These are phyloP conservation scores for Pyrgilauda ruficollis DNA, from an alignment of 2,113 vertebrate species.

Conservation along the genomic window DNA sequence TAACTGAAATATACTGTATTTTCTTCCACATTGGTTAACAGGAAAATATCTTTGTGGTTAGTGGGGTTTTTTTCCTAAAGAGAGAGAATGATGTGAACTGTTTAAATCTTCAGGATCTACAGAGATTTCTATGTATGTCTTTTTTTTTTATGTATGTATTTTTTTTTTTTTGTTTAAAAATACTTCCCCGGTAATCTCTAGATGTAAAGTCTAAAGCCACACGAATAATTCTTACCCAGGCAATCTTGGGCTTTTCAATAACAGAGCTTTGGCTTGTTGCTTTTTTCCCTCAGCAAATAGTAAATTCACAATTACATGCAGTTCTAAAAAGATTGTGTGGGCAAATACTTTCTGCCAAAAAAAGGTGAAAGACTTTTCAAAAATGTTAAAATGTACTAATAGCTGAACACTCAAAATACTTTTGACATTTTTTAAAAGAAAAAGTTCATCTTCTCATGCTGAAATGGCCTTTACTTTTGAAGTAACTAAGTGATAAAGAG, in stretches of 20 bases:
- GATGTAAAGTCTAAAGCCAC: background rate
- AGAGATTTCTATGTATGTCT: background rate
- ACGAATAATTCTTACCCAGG: background rate
- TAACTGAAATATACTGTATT: background rate
- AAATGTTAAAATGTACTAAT: background rate
- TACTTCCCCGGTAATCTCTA: background rate
- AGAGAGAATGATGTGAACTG: background rate
- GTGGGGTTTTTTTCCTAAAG: background rate
- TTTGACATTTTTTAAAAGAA: background rate
- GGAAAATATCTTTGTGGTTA: background rate
- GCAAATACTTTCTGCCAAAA: background rate
- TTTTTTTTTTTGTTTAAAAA: background rate
- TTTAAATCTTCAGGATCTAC: background rate
- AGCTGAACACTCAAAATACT: background rate
- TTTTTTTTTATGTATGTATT: too few relatives aligned
- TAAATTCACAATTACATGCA: background rate
- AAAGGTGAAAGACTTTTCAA: background rate
- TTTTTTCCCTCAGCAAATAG: background rate
- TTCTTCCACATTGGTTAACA: background rate
- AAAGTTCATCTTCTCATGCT: background rate
- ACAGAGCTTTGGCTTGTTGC: background rate
- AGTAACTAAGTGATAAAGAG: background rate
- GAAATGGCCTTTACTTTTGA: constrained; percentile 1
- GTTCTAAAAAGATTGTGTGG: background rate
- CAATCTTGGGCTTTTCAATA: background rate